Percentiles rank a stretch among this genome's conserved stretches.
These are phyloP conservation scores for Brachymystax lenok DNA, from an alignment of 2,797 vertebrate genomes.

Conservation along the genomic window DNA sequence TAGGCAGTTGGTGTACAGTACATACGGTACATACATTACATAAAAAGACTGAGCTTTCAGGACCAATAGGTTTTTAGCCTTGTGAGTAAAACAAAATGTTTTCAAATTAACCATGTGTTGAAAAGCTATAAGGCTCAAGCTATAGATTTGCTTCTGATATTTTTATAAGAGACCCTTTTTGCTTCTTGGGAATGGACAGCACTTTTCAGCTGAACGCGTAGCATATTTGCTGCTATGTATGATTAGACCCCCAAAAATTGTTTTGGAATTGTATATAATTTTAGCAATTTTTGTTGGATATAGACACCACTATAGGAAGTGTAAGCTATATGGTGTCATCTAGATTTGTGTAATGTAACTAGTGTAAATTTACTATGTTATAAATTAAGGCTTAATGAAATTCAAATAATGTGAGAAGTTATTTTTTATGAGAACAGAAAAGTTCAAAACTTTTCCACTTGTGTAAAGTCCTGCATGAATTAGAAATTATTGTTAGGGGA, in stretches of 20 bases:
- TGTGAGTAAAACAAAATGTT: constrained; percentile 5
- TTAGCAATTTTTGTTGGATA: not conserved
- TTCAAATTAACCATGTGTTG: constrained; percentile 5
- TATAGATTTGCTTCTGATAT: constrained; percentile 10
- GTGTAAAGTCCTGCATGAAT: not conserved
- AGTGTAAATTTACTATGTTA: not conserved
- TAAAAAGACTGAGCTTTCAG: not conserved
- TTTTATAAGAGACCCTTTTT: constrained; percentile 1
- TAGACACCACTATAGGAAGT: not conserved
- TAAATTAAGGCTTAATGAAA: not conserved
- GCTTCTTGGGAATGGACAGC: constrained; percentile 6
- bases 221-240: not conserved
- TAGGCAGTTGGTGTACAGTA: not conserved
- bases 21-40: not conserved
- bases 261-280: not conserved
- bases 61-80: not conserved
- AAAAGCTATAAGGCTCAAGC: not conserved
- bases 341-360: not conserved
- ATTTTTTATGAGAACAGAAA: not conserved
- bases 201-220: not conserved
- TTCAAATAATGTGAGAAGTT: not conserved
- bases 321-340: not conserved
- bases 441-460: not conserved
- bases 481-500: not conserved
- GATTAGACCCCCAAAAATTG: not conserved